Evolutionary conservation across 2,888 invertebrate genomes (phyloP).

Genomic region (Drosophila mettleri): DNA sequence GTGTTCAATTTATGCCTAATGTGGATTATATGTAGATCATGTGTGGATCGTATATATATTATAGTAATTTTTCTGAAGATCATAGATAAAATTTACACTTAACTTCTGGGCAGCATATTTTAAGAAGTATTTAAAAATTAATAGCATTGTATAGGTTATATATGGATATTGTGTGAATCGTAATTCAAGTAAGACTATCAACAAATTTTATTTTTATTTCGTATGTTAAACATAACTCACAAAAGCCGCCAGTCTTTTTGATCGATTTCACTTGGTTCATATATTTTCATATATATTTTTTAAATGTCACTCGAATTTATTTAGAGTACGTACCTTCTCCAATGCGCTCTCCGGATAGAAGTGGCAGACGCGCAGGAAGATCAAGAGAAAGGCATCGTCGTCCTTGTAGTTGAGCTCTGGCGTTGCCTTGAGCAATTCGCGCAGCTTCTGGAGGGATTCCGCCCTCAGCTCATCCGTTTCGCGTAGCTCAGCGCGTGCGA

Average conservation of each 20-base stretch:
- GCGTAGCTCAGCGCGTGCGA: constrained; percentile 88
- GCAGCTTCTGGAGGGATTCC: constrained; percentile 87
- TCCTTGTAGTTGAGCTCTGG: constrained; percentile 89
- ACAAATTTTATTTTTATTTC: too few species aligned
- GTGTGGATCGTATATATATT: background rate
- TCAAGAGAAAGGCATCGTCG: constrained; percentile 91
- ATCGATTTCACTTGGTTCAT: too few species aligned
- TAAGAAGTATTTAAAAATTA: too few species aligned
- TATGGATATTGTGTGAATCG: too few species aligned
- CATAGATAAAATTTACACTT: too few species aligned
- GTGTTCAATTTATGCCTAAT: too few species aligned
- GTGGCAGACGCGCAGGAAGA: constrained; percentile 92
- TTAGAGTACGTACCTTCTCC: constrained; percentile 87
- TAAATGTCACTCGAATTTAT: background rate
- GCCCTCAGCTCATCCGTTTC: constrained; percentile 90
- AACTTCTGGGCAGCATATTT: too few species aligned
- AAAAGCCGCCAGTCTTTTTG: too few species aligned
- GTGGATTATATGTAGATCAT: background rate
- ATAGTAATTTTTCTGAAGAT: too few species aligned
- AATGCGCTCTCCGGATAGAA: constrained; percentile 93
- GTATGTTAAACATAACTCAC: background rate
- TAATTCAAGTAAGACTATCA: too few species aligned
- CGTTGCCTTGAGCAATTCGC: constrained; percentile 89
- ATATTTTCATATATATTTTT: too few species aligned
- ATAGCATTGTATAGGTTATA: too few species aligned